phyloP scores from a whole-genome alignment of 2,888 invertebrate genomes.

The Leptinotarsa rubiginosa region DNA sequence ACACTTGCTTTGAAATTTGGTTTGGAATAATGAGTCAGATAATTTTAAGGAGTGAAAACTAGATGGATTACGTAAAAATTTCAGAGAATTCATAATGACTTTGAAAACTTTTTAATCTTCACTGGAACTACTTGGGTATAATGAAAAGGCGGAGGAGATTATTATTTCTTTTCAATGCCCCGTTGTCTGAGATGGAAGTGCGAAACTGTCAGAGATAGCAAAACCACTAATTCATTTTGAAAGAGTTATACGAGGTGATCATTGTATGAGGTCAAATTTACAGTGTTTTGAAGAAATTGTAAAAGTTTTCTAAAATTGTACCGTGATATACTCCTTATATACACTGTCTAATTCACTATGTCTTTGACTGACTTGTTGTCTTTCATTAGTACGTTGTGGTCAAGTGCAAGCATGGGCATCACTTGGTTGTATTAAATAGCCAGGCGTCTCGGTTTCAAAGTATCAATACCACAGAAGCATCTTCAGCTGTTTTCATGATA shows the following conservation, averaged over 20 bases:
- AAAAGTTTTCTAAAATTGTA: too few relatives aligned
- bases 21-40: slow-evolving; percentile 25
- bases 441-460: too few relatives aligned
- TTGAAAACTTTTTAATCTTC: slow-evolving; percentile 9
- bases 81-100: slow-evolving; percentile 12
- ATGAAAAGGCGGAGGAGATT: slow-evolving; percentile 11
- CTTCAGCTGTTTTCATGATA: too few relatives aligned
- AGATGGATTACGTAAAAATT: slow-evolving; percentile 11
- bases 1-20: slow-evolving; percentile 28
- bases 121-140: not conserved
- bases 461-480: too few relatives aligned
- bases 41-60: slow-evolving; percentile 9
- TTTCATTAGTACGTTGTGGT: too few relatives aligned
- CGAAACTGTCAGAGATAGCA: not conserved
- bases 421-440: too few relatives aligned
- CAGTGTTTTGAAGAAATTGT: too few relatives aligned
- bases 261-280: not conserved
- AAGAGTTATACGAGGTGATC: not conserved
- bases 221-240: not conserved
- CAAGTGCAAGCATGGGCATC: too few relatives aligned
- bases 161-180: slow-evolving; percentile 2
- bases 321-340: too few relatives aligned
- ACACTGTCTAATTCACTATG: too few relatives aligned
- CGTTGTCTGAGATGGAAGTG: not conserved
- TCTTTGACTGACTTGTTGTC: too few relatives aligned